phyloP scores from a whole-genome alignment of 1,140 invertebrate genomes.

The Araneus ventricosus region DNA sequence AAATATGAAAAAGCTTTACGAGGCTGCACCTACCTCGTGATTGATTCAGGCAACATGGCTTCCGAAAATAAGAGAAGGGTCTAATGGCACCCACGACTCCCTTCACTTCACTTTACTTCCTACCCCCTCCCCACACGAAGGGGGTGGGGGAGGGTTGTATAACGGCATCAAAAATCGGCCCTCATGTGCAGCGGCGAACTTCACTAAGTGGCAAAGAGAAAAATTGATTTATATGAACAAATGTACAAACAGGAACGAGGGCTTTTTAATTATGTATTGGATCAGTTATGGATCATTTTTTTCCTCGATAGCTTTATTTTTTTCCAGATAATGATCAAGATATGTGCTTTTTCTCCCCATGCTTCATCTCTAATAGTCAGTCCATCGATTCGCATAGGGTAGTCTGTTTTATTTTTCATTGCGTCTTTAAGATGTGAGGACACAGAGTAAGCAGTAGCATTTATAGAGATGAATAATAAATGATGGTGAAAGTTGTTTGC shows the following conservation, averaged over 20 bases:
- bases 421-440: conserved; percentile 45
- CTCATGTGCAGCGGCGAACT: background rate
- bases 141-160: background rate
- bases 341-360: background rate
- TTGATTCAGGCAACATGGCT: conserved; percentile 60
- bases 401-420: conserved; percentile 15
- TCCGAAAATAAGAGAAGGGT: conserved; percentile 40
- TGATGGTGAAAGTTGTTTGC: background rate
- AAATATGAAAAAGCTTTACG: conserved; percentile 60
- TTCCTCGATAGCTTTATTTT: conserved; percentile 31
- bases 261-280: conserved; percentile 63
- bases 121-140: background rate
- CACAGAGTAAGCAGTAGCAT: conserved; percentile 2
- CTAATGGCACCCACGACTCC: conserved; percentile 49
- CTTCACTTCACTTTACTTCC: background rate
- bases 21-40: conserved; percentile 3
- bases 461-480: conserved; percentile 30
- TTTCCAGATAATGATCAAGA: conserved; percentile 1
- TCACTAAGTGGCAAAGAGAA: conserved; percentile 43
- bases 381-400: background rate
- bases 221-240: conserved; percentile 59
- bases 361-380: conserved; percentile 19
- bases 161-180: conserved; percentile 35
- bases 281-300: conserved; percentile 62
- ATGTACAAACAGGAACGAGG: conserved; percentile 43